A percentile compares a stretch with the other conserved stretches of the same genome.
Conservation (phyloP, 2,797 vertebrate species). For the Acanthurus tractus region DNA sequence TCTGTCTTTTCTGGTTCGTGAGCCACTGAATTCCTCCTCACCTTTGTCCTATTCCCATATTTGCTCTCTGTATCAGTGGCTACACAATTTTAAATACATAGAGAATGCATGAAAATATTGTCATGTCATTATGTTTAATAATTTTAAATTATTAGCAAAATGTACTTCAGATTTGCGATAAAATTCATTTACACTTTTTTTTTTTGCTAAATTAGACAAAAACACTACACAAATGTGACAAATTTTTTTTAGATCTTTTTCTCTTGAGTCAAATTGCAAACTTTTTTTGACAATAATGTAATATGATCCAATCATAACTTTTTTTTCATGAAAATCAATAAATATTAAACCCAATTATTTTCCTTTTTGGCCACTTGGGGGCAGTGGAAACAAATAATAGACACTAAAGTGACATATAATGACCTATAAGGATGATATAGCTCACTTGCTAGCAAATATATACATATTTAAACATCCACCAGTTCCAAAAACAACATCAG, state of each 20-base stretch:
- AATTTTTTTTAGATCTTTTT: too few species aligned
- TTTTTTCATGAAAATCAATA: neutral
- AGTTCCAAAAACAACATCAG: neutral
- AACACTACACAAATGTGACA: neutral
- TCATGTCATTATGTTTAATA: neutral
- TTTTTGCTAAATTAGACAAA: neutral
- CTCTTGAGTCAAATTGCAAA: neutral
- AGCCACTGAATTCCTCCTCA: neutral
- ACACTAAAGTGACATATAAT: neutral
- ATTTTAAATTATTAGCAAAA: neutral
- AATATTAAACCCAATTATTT: neutral
- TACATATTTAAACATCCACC: neutral
- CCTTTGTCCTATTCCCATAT: neutral
- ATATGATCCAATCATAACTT: neutral
- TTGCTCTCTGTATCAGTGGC: neutral
- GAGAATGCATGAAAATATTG: neutral
- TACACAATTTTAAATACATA: neutral
- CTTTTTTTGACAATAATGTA: neutral
- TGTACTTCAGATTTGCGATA: neutral
- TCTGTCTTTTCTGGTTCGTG: slow-evolving; percentile 17
- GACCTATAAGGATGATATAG: neutral
- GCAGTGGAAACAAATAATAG: neutral
- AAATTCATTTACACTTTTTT: too few species aligned
- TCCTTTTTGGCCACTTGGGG: neutral
- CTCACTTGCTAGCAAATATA: neutral